Conservation (phyloP, 2,113 vertebrate genomes). For the Lophius piscatorius region DNA sequence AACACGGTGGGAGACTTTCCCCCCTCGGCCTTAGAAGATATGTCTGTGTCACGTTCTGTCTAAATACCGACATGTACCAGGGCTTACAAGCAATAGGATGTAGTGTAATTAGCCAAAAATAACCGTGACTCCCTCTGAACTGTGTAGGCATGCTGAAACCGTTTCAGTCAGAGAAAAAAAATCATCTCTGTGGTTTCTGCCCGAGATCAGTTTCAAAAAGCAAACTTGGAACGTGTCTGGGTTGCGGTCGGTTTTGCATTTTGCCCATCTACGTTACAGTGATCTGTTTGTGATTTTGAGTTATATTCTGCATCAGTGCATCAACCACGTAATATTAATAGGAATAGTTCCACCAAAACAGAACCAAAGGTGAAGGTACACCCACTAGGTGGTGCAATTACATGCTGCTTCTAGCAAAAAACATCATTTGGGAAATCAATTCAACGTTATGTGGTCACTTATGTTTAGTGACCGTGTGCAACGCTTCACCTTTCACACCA, state of each 20-base stretch:
- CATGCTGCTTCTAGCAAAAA: not conserved
- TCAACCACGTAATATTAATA: not conserved
- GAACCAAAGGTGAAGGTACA: constrained; percentile 6
- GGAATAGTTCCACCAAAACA: not conserved
- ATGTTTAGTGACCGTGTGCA: not conserved
- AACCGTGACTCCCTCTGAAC: constrained; percentile 52
- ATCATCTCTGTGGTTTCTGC: constrained; percentile 65
- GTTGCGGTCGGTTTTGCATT: constrained; percentile 29
- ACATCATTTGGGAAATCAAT: not conserved
- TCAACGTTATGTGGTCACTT: not conserved
- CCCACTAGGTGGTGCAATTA: constrained; percentile 57
- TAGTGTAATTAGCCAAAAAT: constrained; percentile 65
- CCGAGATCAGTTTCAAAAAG: constrained; percentile 46
- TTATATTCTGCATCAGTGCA: constrained; percentile 15
- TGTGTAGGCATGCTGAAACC: constrained; percentile 64
- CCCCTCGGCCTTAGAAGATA: constrained; percentile 48
- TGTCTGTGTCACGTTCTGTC: constrained; percentile 14
- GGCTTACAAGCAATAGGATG: constrained; percentile 15
- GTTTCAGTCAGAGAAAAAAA: constrained; percentile 55
- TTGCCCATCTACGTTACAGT: constrained; percentile 13
- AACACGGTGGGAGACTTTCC: too few species aligned
- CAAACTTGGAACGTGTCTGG: constrained; percentile 45
- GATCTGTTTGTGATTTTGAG: constrained; percentile 12
- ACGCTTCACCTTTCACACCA: too few species aligned
- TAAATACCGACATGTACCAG: constrained; percentile 22